Evolutionary conservation across 2,797 vertebrate genomes (phyloP), one percentile per base, ranked within the genome.

Genomic region (Ammospiza maritima): DNA sequence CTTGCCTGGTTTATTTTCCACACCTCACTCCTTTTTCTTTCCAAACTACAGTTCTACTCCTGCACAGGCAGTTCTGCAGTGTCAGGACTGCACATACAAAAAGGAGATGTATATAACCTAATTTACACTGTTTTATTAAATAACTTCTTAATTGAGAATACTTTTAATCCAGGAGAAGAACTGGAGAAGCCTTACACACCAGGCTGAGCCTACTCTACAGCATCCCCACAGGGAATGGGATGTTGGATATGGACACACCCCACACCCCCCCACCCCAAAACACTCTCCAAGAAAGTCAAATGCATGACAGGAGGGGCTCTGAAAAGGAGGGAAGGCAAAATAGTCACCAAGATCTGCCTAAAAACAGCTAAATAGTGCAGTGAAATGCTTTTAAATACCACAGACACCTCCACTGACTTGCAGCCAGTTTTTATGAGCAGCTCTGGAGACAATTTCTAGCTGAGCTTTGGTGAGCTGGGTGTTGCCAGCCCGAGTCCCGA

Each of bases 361-460:
- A 91, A 94, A 94, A 89, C 47, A 95, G 96, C 94, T 95, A 96
- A 94, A 94, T 67, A 90, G 74, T 90, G 93, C 62, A 83, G 94
- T 80, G 85, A 95, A 95, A 93, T 89, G 81, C 83, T 92, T 94
- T 91, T 84, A 89, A 40, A 74, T 66, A 86, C 91, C 93, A 74
- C 79, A 86, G 72, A 90, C 94, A 88, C 89, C 96, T 74, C 90
- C 71, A 10, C 12, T 56, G 91, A 85, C 91, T 56, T 70, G 93
- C 88, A 95, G 90, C 57, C 91, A 90, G 86, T 71, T 97, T 97
- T 96, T 94, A 96, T 85, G 96, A 96, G 97, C 97, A 96, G 96
- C 95, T 92, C 96, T 87, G 90, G 82, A 91, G 96, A 97, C 60
- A 56, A 93, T 85, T 75, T 86, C 42, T 82, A 92, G 88, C 85